Conservation (phyloP, 2,113 vertebrate genomes). For the Cercopithecus mona region DNA sequence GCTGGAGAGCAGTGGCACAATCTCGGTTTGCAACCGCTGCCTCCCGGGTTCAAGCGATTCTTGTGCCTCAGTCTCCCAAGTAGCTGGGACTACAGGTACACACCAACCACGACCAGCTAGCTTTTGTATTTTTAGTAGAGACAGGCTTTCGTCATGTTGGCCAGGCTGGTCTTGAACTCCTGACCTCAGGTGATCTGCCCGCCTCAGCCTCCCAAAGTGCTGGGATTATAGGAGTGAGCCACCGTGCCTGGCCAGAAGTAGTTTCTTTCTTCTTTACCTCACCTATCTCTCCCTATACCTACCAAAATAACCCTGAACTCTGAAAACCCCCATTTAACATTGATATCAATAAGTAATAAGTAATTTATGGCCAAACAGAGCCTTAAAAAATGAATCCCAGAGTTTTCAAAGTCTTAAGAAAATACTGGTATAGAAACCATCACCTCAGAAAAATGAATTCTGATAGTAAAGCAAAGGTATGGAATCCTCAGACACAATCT, state of each 20-base stretch:
- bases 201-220: too few relatives aligned
- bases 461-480: neutral
- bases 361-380: neutral
- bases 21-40: too few relatives aligned
- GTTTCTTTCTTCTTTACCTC: neutral
- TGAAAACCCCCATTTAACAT: neutral
- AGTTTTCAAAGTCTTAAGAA: conserved; percentile 3
- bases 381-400: fast-evolving
- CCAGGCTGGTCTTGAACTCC: too few relatives aligned
- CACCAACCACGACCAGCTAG: too few relatives aligned
- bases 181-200: too few relatives aligned
- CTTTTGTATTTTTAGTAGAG: too few relatives aligned
- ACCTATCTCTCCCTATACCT: neutral
- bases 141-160: too few relatives aligned
- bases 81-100: too few relatives aligned
- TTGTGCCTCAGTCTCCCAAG: too few relatives aligned
- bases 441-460: neutral
- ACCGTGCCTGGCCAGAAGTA: neutral
- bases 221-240: too few relatives aligned
- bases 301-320: neutral
- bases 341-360: neutral
- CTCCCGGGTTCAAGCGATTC: too few relatives aligned
- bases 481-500: neutral
- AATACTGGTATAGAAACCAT: neutral
- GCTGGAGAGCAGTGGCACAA: too few relatives aligned